These are phyloP conservation scores for Pemphredon lugubris DNA, from an alignment of 2,888 invertebrate genomes.

Conservation along the genomic window DNA sequence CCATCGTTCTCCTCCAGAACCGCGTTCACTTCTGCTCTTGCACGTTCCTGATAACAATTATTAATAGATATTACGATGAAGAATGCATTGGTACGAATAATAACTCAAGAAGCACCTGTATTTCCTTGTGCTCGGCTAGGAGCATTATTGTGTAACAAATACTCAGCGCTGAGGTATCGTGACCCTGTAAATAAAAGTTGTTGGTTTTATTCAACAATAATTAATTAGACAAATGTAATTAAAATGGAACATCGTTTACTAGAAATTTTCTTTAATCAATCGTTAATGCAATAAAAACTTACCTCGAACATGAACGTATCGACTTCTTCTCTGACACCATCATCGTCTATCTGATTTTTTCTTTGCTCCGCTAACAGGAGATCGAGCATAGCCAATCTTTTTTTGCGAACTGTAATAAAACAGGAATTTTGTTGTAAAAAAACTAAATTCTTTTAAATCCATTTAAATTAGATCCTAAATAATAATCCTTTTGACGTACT, in stretches of 20 bases:
- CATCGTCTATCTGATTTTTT: conserved; percentile 64
- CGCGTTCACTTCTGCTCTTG: conserved; percentile 72
- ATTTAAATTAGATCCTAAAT: no score
- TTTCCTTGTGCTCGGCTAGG: conserved; percentile 82
- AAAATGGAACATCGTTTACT: no score
- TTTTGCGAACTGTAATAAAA: conserved; percentile 42
- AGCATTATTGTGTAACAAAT: conserved; percentile 82
- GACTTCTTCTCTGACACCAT: conserved; percentile 75
- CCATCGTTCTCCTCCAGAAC: conserved; percentile 82
- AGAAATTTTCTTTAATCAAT: no score
- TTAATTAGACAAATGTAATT: neutral
- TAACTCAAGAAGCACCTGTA: conserved; percentile 77
- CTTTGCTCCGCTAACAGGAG: conserved; percentile 69
- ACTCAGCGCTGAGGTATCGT: conserved; percentile 85
- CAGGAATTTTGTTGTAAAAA: no score
- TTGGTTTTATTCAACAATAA: no score
- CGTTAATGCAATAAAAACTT: no score
- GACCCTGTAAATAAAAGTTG: conserved; percentile 83
- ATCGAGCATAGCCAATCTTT: conserved; percentile 73
- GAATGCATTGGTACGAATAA: no score
- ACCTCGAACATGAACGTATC: conserved; percentile 76
- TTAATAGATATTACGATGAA: no score
- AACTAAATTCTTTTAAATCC: neutral
- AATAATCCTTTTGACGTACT: no score
- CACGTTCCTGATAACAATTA: conserved; percentile 58